Evolutionary conservation across 53 echinoderm and acorn worm species (phyloP).

Genomic region (Echinarachnius parma): DNA sequence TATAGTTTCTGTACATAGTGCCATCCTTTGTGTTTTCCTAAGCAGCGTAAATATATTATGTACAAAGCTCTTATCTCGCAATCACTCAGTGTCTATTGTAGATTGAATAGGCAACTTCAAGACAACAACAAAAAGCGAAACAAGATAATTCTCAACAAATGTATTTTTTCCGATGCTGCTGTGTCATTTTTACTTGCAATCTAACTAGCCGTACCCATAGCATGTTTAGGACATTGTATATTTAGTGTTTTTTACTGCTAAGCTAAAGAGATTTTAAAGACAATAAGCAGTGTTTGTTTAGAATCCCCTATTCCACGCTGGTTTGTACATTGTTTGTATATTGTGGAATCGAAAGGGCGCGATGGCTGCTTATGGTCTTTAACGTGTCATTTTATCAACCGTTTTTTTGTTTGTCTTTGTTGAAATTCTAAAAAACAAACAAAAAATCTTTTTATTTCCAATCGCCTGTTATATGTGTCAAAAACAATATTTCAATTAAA

Average conservation of each 20-base stretch:
- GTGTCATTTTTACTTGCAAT: conserved; percentile 33
- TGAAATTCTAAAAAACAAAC: conserved; percentile 19
- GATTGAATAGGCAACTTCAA: too few species aligned
- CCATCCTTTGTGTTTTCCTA: too few species aligned
- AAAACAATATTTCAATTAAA: conserved; percentile 42
- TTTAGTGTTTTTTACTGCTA: conserved; percentile 22
- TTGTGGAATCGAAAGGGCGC: conserved; percentile 41
- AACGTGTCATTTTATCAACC: conserved; percentile 20
- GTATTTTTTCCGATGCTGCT: conserved; percentile 16
- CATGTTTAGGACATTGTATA: conserved; percentile 17
- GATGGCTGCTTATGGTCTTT: conserved; percentile 40
- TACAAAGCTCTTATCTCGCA: too few species aligned
- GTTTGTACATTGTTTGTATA: conserved; percentile 48
- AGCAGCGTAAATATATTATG: too few species aligned
- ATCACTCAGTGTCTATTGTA: too few species aligned
- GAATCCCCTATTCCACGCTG: conserved; percentile 47
- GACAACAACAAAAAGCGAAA: too few species aligned
- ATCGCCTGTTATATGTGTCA: conserved; percentile 43
- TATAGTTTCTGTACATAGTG: too few species aligned
- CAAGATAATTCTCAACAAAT: too few species aligned
- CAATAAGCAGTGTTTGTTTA: conserved; percentile 9
- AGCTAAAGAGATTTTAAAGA: conserved; percentile 25
- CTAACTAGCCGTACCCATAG: neutral
- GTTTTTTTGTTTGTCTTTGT: conserved; percentile 15
- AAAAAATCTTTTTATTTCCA: conserved; percentile 28